Evolutionary conservation across 2,888 invertebrate genomes (phyloP).

Genomic region (Itoplectis maculator): DNA sequence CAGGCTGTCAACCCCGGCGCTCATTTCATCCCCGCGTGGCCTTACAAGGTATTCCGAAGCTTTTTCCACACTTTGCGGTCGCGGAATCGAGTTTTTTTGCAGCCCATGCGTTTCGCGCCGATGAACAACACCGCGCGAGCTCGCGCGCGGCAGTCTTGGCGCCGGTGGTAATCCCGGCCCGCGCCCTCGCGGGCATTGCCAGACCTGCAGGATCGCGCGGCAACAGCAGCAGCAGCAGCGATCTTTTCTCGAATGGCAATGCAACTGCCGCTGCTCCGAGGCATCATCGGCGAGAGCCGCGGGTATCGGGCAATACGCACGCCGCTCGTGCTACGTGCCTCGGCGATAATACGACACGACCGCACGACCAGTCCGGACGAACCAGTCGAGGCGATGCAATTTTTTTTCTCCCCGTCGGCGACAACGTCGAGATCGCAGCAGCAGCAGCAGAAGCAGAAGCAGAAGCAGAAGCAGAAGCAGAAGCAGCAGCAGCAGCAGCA

Average conservation of each 20-base stretch:
- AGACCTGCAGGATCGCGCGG: conserved; percentile 4
- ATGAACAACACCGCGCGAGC: conserved; percentile 56
- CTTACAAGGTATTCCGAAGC: conserved; percentile 63
- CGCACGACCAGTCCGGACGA: conserved; percentile 70
- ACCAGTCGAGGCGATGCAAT: conserved; percentile 71
- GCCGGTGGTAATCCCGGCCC: conserved; percentile 54
- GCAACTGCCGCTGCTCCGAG: conserved; percentile 46
- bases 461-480: no score
- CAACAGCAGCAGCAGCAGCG: no score
- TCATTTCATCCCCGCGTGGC: conserved; percentile 60
- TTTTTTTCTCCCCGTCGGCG: conserved; percentile 74
- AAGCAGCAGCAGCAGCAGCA: no score
- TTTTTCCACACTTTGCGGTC: conserved; percentile 61
- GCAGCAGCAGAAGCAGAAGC: no score
- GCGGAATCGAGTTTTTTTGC: conserved; percentile 62
- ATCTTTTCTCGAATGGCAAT: conserved; percentile 47
- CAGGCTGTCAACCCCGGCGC: conserved; percentile 57
- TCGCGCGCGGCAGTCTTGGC: conserved; percentile 50
- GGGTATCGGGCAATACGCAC: no score
- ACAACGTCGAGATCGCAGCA: conserved; percentile 33
- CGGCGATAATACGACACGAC: conserved; percentile 63
- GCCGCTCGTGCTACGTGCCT: conserved; percentile 70
- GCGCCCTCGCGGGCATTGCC: conserved; percentile 19
- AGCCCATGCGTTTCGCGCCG: conserved; percentile 53
- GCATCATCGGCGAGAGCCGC: conserved; percentile 18